Evolutionary conservation across 2,113 vertebrate genomes (phyloP).

Genomic region (Numenius arquata): DNA sequence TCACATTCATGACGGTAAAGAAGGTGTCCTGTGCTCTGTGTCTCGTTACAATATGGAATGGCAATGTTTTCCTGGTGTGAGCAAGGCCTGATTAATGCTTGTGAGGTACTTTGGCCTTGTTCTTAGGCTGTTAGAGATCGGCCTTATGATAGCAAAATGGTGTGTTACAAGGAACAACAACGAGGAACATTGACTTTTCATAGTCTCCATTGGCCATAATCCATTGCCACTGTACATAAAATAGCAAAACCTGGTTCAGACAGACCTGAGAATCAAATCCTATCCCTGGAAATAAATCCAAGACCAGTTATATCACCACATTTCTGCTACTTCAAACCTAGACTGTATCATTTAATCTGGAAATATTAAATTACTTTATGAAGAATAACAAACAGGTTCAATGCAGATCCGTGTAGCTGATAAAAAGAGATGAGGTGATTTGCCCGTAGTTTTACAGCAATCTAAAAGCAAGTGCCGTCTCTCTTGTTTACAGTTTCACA

Average conservation of each 20-base stretch:
- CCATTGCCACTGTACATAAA: not conserved
- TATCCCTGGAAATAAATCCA: not conserved
- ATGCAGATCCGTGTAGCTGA: not conserved
- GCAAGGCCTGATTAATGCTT: not conserved
- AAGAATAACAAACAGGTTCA: not conserved
- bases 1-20: not conserved
- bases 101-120: accelerated
- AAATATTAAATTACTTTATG: not conserved
- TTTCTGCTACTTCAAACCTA: not conserved
- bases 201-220: not conserved
- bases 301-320: not conserved
- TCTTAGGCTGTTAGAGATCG: not conserved
- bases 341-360: not conserved
- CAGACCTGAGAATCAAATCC: not conserved
- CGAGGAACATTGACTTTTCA: not conserved
- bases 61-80: not conserved
- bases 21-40: not conserved
- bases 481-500: not conserved
- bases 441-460: not conserved
- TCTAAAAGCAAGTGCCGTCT: not conserved
- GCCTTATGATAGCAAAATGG: not conserved
- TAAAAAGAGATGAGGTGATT: not conserved
- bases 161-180: not conserved
- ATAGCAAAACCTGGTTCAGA: not conserved
- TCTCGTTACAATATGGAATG: not conserved